Percentiles rank a stretch among this genome's conserved stretches.
These are phyloP conservation scores for Drosophila ustulata DNA, from an alignment of 2,888 invertebrate species.

Conservation along the genomic window DNA sequence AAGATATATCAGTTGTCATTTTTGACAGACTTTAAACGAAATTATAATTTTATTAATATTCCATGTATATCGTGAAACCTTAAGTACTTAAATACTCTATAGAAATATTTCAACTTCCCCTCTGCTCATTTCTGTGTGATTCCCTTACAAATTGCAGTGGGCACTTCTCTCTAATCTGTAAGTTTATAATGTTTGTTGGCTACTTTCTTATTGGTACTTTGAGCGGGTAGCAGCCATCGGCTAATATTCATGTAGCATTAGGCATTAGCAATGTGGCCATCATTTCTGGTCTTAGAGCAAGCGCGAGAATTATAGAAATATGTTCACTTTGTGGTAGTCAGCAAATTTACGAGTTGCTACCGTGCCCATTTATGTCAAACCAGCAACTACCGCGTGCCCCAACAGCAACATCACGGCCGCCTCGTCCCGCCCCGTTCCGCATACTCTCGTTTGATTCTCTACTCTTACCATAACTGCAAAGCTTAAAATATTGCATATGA, in stretches of 20 bases:
- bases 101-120: too few species aligned
- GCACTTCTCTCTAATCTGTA: constrained; percentile 29
- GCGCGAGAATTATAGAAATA: constrained; percentile 49
- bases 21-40: too few species aligned
- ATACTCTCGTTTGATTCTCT: not conserved
- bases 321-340: constrained; percentile 47
- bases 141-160: constrained; percentile 17
- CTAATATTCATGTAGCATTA: constrained; percentile 42
- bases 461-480: constrained; percentile 34
- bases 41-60: too few species aligned
- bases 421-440: constrained; percentile 2
- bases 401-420: constrained; percentile 18
- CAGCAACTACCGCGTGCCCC: constrained; percentile 33
- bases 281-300: constrained; percentile 56
- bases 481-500: constrained; percentile 73
- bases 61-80: too few species aligned
- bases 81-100: not conserved
- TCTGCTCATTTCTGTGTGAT: not conserved
- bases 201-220: constrained; percentile 12
- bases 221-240: not conserved
- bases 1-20: too few species aligned
- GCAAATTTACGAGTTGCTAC: constrained; percentile 75
- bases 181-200: constrained; percentile 21
- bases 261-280: constrained; percentile 42
- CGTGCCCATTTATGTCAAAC: constrained; percentile 67